Percentiles rank a stretch among this genome's conserved stretches.
Conservation (phyloP, 2,113 vertebrate genomes). For the Pteruthius melanotis region DNA sequence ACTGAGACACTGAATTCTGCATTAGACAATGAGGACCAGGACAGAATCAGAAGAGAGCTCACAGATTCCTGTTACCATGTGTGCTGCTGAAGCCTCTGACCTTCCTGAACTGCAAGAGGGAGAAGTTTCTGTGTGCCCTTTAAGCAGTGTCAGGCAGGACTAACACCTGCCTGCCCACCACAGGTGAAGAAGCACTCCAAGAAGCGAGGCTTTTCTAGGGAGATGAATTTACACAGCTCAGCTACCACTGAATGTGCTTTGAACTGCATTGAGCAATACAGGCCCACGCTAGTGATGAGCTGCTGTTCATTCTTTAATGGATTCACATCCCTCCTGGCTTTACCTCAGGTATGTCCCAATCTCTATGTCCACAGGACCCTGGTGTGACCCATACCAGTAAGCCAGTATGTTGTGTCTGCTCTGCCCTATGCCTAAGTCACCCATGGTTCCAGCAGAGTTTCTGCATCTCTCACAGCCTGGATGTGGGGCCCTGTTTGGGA, state of each 20-base stretch:
- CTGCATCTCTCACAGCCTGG: not conserved
- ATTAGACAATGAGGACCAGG: not conserved
- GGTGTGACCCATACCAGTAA: not conserved
- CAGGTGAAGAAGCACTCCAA: not conserved
- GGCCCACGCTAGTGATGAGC: not conserved
- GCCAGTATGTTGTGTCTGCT: not conserved
- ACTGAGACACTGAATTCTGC: not conserved
- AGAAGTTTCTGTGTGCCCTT: not conserved
- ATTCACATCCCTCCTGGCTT: not conserved
- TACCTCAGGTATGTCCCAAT: not conserved
- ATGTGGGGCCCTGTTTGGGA: fast-evolving
- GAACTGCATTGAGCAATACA: not conserved
- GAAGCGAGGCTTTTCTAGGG: not conserved
- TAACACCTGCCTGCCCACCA: not conserved
- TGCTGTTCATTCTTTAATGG: not conserved
- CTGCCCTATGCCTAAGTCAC: not conserved
- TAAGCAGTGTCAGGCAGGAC: not conserved
- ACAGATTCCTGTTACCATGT: not conserved
- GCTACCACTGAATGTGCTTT: not conserved
- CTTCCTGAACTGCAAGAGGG: not conserved
- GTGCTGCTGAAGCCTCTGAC: not conserved
- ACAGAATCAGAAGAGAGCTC: not conserved
- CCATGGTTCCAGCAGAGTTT: not conserved
- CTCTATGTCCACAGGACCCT: not conserved
- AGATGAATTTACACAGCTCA: not conserved